A percentile compares a stretch with the other conserved stretches of the same genome.
Evolutionary conservation across 2,888 invertebrate genomes (phyloP).

Genomic region (Pocota personata): DNA sequence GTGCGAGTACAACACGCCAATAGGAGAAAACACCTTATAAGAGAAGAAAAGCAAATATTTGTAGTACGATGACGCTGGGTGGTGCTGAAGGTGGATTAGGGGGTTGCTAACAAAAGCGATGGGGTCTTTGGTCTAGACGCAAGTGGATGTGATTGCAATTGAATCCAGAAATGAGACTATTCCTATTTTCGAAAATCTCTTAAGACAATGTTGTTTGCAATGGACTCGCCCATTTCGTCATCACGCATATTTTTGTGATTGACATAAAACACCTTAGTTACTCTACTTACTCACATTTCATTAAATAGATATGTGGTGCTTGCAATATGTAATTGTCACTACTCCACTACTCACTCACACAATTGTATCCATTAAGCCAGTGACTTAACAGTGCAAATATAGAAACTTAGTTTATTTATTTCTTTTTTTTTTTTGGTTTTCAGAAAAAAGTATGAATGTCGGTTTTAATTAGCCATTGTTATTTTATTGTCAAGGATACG

Average conservation of each 20-base stretch:
- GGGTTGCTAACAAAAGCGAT: slow-evolving; percentile 22
- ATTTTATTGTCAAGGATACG: slow-evolving; percentile 40
- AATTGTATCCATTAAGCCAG: background rate
- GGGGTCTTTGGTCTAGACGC: slow-evolving; percentile 49
- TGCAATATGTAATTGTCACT: slow-evolving; percentile 21
- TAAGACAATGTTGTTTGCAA: background rate
- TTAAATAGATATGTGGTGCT: background rate
- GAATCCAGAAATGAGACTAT: no score
- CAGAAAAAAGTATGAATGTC: slow-evolving; percentile 6
- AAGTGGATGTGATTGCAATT: slow-evolving; percentile 4
- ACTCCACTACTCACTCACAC: background rate
- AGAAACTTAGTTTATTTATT: no score
- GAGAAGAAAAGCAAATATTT: slow-evolving; percentile 6
- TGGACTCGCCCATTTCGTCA: slow-evolving; percentile 24
- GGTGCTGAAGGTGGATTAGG: background rate
- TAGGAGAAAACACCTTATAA: background rate
- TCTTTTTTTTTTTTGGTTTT: slow-evolving; percentile 22
- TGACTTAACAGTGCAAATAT: slow-evolving; percentile 13
- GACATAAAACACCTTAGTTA: slow-evolving; percentile 27
- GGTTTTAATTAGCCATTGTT: slow-evolving; percentile 46
- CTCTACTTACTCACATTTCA: background rate
- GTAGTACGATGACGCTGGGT: slow-evolving; percentile 52
- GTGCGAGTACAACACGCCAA: background rate
- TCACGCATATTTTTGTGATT: slow-evolving; percentile 18
- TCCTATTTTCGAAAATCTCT: background rate